These are phyloP conservation scores for Urechis unicinctus DNA, from an alignment of 2,888 invertebrate genomes.

Conservation along the genomic window DNA sequence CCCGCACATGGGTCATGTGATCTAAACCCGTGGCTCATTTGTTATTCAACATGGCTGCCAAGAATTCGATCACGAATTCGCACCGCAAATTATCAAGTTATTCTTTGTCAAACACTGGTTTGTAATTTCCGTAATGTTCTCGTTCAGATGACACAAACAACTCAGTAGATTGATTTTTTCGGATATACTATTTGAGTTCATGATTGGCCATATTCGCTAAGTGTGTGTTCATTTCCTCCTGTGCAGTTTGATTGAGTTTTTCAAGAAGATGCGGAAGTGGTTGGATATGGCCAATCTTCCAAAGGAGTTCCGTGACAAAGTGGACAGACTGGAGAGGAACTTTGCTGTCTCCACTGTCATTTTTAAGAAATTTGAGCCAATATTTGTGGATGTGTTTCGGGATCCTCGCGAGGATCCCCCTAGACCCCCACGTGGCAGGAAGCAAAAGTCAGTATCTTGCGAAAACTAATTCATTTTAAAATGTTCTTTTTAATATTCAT, in stretches of 20 bases:
- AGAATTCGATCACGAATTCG: too few relatives aligned
- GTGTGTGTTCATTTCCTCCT: too few relatives aligned
- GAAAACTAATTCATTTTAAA: neutral
- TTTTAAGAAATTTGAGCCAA: constrained; percentile 83
- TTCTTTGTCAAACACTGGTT: too few relatives aligned
- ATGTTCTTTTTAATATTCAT: neutral
- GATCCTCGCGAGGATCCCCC: constrained; percentile 59
- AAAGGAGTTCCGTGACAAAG: constrained; percentile 72
- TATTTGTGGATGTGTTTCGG: constrained; percentile 80
- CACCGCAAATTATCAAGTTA: too few relatives aligned
- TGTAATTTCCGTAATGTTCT: too few relatives aligned
- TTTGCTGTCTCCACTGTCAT: constrained; percentile 91
- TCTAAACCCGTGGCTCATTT: too few relatives aligned
- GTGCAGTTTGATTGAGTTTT: constrained; percentile 83
- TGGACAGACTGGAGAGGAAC: constrained; percentile 78
- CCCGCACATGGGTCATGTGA: too few relatives aligned
- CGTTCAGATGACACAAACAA: too few relatives aligned
- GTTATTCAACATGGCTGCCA: too few relatives aligned
- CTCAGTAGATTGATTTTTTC: too few relatives aligned
- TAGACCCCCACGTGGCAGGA: constrained; percentile 55
- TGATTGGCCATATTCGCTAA: too few relatives aligned
- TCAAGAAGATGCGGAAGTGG: constrained; percentile 91
- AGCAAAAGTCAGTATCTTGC: constrained; percentile 55
- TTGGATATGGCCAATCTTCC: constrained; percentile 86
- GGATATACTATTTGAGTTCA: too few relatives aligned